Evolutionary conservation across 2,797 vertebrate genomes (phyloP), one percentile per base, ranked within the genome.

Genomic region (Helostoma temminkii): DNA sequence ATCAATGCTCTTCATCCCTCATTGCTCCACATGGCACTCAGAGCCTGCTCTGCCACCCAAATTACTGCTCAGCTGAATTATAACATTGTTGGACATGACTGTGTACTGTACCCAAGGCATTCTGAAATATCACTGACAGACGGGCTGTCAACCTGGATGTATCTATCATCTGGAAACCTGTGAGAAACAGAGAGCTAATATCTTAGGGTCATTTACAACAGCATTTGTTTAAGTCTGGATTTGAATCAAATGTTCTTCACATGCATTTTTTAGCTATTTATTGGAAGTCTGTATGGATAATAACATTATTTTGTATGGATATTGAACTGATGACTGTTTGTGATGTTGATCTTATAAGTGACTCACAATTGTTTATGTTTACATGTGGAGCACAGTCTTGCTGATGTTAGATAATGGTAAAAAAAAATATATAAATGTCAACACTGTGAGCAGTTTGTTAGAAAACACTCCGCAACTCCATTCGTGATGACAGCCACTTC

Each of bases 11-110:
- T 89, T 91, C 83, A 88, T 90, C 84, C 70, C 63, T 87, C 87
- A 81, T 89, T 83, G 63, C 78, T 88, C 74, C 88, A 87, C 88
- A 88, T 74, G 28, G 89, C 92, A 88, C 84, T 81, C 87, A 83
- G 81, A 91, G 88, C 85, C 88, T 83, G 74, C 83, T 56, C 90
- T 93, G 90, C 92, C 92, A 91, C 90, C 91, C 89, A 91, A 93
- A 93, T 93, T 91, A 93, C 87, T 82, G 85, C 91, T 89, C 85
- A 88, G 91, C 89, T 94, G 91, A 89, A 90, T 90, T 92, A 92
- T 88, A 83, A 90, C 88, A 87, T 90, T 88, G 91, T 85, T 88
- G 91, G 85, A 89, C 86, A 88, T 70, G 85, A 85, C 88, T 89
- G 89, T 59, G 81, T 80, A 73, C 88, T 85, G 89, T 68, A 79